Evolutionary conservation across 2,113 vertebrate species (phyloP), one percentile per base, ranked within the genome.

Genomic region (Nymphicus hollandicus): DNA sequence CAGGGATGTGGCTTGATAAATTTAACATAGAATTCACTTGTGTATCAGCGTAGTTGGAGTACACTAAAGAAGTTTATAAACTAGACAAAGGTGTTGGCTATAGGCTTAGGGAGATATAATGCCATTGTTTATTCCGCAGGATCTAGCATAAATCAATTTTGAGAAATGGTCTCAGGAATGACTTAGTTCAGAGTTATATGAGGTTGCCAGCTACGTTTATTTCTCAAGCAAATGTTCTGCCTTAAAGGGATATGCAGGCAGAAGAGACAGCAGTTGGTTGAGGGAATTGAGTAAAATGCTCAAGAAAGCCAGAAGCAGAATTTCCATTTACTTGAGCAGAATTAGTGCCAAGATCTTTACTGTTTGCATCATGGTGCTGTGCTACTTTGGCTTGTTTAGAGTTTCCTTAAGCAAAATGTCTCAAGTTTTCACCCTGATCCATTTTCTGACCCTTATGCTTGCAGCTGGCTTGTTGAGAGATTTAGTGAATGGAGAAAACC

Each of bases 1-100:
- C 31, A n/a, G 15, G 46, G 31, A 29, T 39, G 14, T 35, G 49
- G 25, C 74, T 91, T 87, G 25, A 35, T 55, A 19, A 11, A 50
- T 1, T 1, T 56, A 44, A 23, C 1, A 2, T 37, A 69, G 25
- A 85, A 63, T 77, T 91, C 33, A 76, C 20, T 74, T 49, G 37
- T 58, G 33, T 24, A 23, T 86, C 18, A 22, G 5, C 63, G 18
- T n/a, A 68, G 52, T n/a, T 89, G 78, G 33, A 82, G 25, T 23
- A 33, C n/a, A 5, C 52, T 68, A 17, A 47, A 78, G 17, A 78
- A 43, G 35, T 53, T 60, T 61, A 14, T 53, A 46, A 72, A 37
- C 11, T 49, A 46, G 74, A 52, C 4, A 3, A 20, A 15, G 0
- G 0, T 23, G 6, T 69, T 89, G 3, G 13, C 81, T 85, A 0